phyloP scores from a whole-genome alignment of 2,797 vertebrate species.

The Microcaecilia unicolor region DNA sequence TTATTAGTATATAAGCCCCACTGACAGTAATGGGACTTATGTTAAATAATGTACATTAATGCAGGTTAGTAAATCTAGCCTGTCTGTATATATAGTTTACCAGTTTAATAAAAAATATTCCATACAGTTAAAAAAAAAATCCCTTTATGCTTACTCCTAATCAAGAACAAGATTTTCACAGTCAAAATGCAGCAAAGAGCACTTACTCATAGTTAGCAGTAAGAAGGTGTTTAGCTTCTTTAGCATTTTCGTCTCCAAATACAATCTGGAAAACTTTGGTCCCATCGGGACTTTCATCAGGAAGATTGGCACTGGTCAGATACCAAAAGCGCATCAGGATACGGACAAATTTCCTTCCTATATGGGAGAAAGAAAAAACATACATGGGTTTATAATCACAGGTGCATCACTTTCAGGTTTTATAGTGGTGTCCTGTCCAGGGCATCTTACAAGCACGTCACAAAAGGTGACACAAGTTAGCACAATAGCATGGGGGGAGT shows the following conservation, averaged over 20 bases:
- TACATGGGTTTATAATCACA: too few relatives aligned
- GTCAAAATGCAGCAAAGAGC: not conserved
- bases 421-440: too few relatives aligned
- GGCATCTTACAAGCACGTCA: too few relatives aligned
- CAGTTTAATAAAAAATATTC: not conserved
- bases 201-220: conserved; percentile 89
- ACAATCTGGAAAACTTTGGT: conserved; percentile 65
- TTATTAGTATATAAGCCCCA: too few relatives aligned
- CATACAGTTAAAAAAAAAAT: not conserved
- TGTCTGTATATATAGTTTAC: too few relatives aligned
- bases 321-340: conserved; percentile 96
- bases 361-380: conserved; percentile 35
- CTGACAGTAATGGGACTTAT: too few relatives aligned
- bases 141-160: not conserved
- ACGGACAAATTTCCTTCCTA: conserved; percentile 85
- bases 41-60: too few relatives aligned
- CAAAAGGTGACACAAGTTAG: too few relatives aligned
- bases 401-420: too few relatives aligned
- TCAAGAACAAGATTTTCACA: not conserved
- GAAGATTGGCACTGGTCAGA: conserved; percentile 68
- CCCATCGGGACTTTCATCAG: conserved; percentile 63
- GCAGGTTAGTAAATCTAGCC: too few relatives aligned
- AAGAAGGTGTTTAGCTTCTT: conserved; percentile 69
- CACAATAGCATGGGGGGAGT: too few relatives aligned
- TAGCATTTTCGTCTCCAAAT: conserved; percentile 53